Conservation (phyloP, 2,113 vertebrate genomes). For the Cyanoliseus patagonus region DNA sequence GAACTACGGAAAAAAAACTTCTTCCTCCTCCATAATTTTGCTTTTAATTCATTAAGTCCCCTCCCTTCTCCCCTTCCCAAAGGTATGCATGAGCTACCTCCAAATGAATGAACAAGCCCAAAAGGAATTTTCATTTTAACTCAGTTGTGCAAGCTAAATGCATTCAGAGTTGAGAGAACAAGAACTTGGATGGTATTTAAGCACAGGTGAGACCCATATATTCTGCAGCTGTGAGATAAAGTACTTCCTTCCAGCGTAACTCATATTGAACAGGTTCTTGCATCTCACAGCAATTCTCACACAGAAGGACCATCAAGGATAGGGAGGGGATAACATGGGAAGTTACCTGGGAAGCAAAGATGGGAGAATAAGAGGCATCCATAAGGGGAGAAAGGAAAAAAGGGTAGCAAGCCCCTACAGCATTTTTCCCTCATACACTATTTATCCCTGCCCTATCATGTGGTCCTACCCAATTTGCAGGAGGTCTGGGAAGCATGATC, state of each 20-base stretch:
- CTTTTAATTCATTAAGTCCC: constrained; percentile 39
- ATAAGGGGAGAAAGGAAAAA: not conserved
- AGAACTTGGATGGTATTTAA: not conserved
- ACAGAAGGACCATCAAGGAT: not conserved
- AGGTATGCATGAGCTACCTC: not conserved
- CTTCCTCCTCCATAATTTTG: not conserved
- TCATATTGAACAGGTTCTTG: not conserved
- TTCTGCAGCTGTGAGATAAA: not conserved
- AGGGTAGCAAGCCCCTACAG: not conserved
- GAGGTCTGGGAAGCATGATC: not conserved
- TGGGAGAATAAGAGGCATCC: not conserved
- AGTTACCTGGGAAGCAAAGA: not conserved
- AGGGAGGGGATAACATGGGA: not conserved
- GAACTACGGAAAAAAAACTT: constrained; percentile 5
- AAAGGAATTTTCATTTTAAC: not conserved
- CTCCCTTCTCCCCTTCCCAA: not conserved
- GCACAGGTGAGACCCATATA: not conserved
- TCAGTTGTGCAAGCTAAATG: constrained; percentile 31
- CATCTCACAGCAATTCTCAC: not conserved
- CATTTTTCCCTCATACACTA: fast-evolving
- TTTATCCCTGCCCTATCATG: not conserved
- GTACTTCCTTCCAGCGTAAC: not conserved
- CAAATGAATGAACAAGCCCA: constrained; percentile 30
- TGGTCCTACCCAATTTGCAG: not conserved
- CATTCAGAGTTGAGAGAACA: constrained; percentile 15